Base-by-base conservation (phyloP, 2,113 vertebrate species). In the Hippoglossus stenolepis region DNA sequence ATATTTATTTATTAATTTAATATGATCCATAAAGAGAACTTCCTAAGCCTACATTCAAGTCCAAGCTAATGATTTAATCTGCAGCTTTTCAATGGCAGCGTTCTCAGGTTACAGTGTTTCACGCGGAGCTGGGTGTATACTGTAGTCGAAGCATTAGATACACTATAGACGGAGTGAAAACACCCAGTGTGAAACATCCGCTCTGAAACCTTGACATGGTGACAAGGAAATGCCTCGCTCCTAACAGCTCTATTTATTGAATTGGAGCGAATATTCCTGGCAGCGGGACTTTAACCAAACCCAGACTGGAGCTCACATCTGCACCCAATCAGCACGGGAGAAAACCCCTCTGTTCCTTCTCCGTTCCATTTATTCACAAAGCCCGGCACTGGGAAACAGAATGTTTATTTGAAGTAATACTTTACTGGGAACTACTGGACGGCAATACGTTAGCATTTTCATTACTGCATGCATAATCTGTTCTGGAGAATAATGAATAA, bases 351-450 rank as follows among this genome's bases (percentile, higher is more conserved):
- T 85, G 89, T 84, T 94, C 91, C 85, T 84, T 79, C 87, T 84
- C 87, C 61, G 23, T 89, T 92, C 86, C 90, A 91, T 94, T 92
- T 93, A 90, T 90, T 93, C 92, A 91, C 88, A 91, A 84, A 90
- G 72, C 73, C 80, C 85, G 7, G 79, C 80, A 80, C 88, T 78
- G 83, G 82, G 87, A 91, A 93, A 92, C 83, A 84, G 47, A 80
- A 79, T 93, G 93, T 94, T 95, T 94, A 94, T 94, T 94, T 94
- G 92, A 93, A 94, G 89, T 93, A 91, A 92, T 91, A 83, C 91
- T 92, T 91, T 86, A 75, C 85, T 87, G 82, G 88, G 71, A 90
- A 94, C 94, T 95, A 94, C 94, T 90, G 93, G 82, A 87, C 86
- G 79, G 82, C 80, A 64, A 70, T 74, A 85, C 59, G 73, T 77